Base-by-base conservation (phyloP, 2,888 invertebrate genomes). In the Eristalinus aeneus region DNA sequence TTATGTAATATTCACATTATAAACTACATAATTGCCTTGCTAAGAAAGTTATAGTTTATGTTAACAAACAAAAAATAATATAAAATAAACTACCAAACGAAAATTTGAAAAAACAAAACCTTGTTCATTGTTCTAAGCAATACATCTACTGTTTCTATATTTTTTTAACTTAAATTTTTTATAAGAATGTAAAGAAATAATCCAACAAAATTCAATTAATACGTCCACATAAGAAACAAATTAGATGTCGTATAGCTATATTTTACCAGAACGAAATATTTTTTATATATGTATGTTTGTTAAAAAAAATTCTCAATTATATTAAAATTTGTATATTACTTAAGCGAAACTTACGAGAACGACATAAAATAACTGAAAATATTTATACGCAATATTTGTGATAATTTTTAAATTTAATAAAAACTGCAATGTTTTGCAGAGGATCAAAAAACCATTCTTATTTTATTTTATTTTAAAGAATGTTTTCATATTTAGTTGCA, bases 351-450 rank as follows among this genome's bases (percentile, higher is more conserved):
- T 39, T 71, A 80, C 68, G 73, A 81, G 67, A 69, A 77, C 73
- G 64, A 46, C 77, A 86, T 76, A 77, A 77, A 77, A 69, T 78
- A 46, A 80, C 63, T 78, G 77, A 74, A 58, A 46, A 82, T 82
- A 86, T 82, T 82, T 82, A 78, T 82, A 86, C 77, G 86, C 86
- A 86, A 86, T 86, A 86, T 86, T 86, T 86, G 86, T 86, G 86
- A 86, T 86, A 86, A 86, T 74, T 86, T 39, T 34, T 86, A 64
- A 86, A 77, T 63, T 77, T 61, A 65, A 82, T 82, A 86, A 72
- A 81, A 61, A 16, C 23, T 67, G 56, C 80, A 80, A 68, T 64
- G 65, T 75, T 80, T 77, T 60, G 56, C 76, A 72, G 80, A 1
- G 16, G 22, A 32, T 31, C 16, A 31, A 8, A 39, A 39, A 60